Percentiles rank a stretch among this genome's conserved stretches.
These are phyloP conservation scores for Amphipyra tragopoginis DNA, from an alignment of 2,888 invertebrate species.

Conservation along the genomic window DNA sequence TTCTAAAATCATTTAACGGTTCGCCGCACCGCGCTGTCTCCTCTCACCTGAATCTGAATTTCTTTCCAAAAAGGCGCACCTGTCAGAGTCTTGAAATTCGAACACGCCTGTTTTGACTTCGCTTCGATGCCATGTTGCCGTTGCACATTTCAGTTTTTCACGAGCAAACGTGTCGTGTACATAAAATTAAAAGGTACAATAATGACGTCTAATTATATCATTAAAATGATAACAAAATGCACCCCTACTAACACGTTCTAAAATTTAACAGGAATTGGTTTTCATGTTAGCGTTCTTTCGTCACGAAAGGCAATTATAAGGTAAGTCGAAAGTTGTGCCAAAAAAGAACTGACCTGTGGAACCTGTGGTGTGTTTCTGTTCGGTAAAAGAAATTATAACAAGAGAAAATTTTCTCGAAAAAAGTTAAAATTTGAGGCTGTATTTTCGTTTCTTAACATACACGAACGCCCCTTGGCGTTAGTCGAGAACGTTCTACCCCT, in stretches of 20 bases:
- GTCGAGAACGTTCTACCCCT: constrained; percentile 49
- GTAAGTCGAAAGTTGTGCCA: constrained; percentile 5
- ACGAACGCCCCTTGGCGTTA: constrained; percentile 24
- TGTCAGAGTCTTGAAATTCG: constrained; percentile 36
- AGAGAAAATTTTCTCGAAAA: constrained; percentile 29
- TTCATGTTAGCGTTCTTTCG: background rate
- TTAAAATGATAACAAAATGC: constrained; percentile 9
- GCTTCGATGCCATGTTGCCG: too few relatives aligned
- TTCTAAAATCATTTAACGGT: constrained; percentile 42
- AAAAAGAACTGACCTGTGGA: constrained; percentile 11
- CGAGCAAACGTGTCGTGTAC: constrained; percentile 16
- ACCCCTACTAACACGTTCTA: constrained; percentile 7
- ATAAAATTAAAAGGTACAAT: constrained; percentile 21
- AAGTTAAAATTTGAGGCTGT: constrained; percentile 20
- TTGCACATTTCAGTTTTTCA: constrained; percentile 31
- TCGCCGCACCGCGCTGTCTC: constrained; percentile 25
- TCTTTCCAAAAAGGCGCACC: constrained; percentile 53
- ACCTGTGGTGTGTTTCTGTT: too few relatives aligned
- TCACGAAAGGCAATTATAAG: constrained; percentile 11
- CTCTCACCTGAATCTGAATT: constrained; percentile 36
- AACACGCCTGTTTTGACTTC: background rate
- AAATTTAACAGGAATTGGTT: constrained; percentile 17
- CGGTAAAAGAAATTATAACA: background rate
- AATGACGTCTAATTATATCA: constrained; percentile 31
- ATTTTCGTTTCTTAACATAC: constrained; percentile 34